phyloP scores from a whole-genome alignment of 2,888 invertebrate genomes.

The Zelleria hepariella region DNA sequence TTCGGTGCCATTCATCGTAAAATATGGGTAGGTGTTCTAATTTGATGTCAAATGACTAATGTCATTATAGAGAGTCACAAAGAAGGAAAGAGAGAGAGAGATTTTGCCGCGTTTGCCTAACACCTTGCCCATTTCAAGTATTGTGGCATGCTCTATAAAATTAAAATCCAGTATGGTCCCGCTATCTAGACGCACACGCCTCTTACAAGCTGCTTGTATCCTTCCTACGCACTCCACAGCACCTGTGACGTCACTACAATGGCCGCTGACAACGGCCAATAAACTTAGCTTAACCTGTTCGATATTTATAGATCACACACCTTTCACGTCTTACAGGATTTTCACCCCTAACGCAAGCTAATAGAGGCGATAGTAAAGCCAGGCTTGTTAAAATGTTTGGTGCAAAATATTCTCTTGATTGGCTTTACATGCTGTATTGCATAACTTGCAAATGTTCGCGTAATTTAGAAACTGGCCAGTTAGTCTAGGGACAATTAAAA shows the following conservation, averaged over 20 bases:
- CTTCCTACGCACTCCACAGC: neutral
- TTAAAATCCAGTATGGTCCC: neutral
- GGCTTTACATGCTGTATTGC: neutral
- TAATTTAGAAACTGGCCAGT: neutral
- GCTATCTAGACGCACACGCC: neutral
- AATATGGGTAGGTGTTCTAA: too few species aligned
- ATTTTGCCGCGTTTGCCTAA: too few species aligned
- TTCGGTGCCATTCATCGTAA: too few species aligned
- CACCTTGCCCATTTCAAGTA: too few species aligned
- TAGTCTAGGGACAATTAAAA: neutral
- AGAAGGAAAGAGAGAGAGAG: too few species aligned
- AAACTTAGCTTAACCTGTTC: conserved; percentile 6
- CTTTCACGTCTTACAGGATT: conserved; percentile 11
- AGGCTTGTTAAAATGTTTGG: neutral
- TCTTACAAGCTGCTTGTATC: neutral
- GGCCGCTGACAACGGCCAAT: conserved; percentile 5
- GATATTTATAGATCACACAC: conserved; percentile 14
- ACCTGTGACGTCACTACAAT: conserved; percentile 6
- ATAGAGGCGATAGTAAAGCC: neutral
- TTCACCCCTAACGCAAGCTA: neutral
- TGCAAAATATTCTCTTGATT: neutral
- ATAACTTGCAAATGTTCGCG: neutral
- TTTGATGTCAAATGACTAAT: too few species aligned
- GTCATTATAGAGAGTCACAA: too few species aligned
- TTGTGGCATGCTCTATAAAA: too few species aligned